These are phyloP conservation scores for Mus spretus DNA, from an alignment of 2,797 vertebrate species.

Conservation along the genomic window DNA sequence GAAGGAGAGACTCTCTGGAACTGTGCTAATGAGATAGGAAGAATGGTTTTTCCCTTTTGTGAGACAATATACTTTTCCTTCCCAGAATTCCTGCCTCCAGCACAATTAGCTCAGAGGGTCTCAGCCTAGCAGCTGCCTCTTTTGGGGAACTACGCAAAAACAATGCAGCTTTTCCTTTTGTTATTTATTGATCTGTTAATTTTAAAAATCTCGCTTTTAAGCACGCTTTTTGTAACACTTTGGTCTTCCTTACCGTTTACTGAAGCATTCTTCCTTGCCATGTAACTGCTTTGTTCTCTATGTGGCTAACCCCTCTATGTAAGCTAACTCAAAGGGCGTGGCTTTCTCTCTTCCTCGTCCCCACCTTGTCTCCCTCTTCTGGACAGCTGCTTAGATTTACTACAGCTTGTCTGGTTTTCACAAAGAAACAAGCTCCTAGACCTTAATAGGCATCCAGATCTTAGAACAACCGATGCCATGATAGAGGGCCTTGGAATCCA, in stretches of 20 bases:
- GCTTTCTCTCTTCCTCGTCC: background rate
- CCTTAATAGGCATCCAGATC: background rate
- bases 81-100: background rate
- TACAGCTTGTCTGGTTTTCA: background rate
- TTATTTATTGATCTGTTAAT: background rate
- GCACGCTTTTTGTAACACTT: background rate
- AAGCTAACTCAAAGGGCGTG: too few relatives aligned
- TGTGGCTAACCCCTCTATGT: background rate
- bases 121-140: background rate
- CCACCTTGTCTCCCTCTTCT: background rate
- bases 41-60: background rate
- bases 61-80: background rate
- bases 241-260: background rate
- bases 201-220: background rate
- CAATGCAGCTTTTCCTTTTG: background rate
- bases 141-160: background rate
- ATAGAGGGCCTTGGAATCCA: background rate
- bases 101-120: too few relatives aligned
- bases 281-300: background rate
- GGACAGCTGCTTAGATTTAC: background rate
- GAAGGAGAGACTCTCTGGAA: background rate
- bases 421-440: background rate
- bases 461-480: background rate
- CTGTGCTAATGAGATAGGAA: background rate
- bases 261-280: background rate